Evolutionary conservation across 2,797 vertebrate genomes (phyloP).

Genomic region (Microchirus variegatus): DNA sequence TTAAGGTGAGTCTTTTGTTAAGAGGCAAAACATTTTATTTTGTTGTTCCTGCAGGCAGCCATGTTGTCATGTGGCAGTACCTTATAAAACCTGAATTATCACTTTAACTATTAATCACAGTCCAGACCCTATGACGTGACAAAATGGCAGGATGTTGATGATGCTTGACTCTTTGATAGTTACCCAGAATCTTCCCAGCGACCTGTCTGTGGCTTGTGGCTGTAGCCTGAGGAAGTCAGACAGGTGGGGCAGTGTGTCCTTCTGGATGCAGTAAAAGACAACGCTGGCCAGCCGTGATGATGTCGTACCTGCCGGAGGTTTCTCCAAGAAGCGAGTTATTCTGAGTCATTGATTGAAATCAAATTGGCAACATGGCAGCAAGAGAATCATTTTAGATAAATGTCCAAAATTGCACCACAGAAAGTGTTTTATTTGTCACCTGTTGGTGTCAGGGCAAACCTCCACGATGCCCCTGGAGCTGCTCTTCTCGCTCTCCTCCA

Average conservation of each 20-base stretch:
- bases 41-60: too few relatives aligned
- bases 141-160: not conserved
- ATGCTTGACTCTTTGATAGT: constrained; percentile 21
- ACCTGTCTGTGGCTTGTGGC: constrained; percentile 62
- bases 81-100: too few relatives aligned
- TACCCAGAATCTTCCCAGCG: constrained; percentile 85
- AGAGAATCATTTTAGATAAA: too few relatives aligned
- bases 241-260: constrained; percentile 69
- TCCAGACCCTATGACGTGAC: not conserved
- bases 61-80: too few relatives aligned
- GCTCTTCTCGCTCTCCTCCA: constrained; percentile 82
- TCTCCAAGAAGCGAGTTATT: constrained; percentile 82
- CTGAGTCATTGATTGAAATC: constrained; percentile 50
- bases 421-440: constrained; percentile 58
- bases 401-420: too few relatives aligned
- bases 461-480: constrained; percentile 85
- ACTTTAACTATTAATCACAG: too few relatives aligned
- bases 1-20: too few relatives aligned
- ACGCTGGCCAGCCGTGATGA: constrained; percentile 84
- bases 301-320: constrained; percentile 75
- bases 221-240: constrained; percentile 74
- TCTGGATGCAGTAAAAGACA: constrained; percentile 85
- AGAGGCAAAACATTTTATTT: too few relatives aligned
- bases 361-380: too few relatives aligned
- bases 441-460: constrained; percentile 82